Conservation (phyloP, 2,113 vertebrate species). For the Notothenia rossii region DNA sequence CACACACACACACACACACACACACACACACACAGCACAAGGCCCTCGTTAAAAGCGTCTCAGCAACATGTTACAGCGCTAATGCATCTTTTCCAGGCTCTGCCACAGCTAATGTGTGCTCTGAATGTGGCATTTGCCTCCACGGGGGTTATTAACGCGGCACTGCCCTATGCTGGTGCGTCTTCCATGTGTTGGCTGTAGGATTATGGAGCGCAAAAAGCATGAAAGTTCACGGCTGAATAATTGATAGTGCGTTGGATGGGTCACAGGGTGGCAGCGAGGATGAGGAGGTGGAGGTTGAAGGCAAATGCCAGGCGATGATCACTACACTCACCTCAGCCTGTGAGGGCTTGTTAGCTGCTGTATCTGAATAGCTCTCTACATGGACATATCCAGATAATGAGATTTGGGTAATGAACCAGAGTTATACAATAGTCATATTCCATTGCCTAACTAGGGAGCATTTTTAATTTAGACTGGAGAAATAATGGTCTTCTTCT, state of each 20-base stretch:
- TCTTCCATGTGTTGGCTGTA: constrained; percentile 38
- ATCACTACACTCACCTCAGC: constrained; percentile 60
- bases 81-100: constrained; percentile 38
- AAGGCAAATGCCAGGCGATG: constrained; percentile 72
- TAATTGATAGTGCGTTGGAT: constrained; percentile 80
- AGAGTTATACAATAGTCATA: constrained; percentile 63
- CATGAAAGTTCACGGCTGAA: constrained; percentile 83
- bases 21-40: constrained; percentile 36
- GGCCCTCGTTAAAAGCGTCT: constrained; percentile 58
- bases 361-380: constrained; percentile 51
- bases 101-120: constrained; percentile 43
- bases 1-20: neutral
- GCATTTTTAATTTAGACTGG: constrained; percentile 66
- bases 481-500: constrained; percentile 59
- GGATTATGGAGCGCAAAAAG: constrained; percentile 40
- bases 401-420: constrained; percentile 75
- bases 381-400: constrained; percentile 62
- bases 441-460: constrained; percentile 59
- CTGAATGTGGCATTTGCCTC: constrained; percentile 43
- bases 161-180: constrained; percentile 5
- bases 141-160: constrained; percentile 44
- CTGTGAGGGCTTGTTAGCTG: constrained; percentile 73
- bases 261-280: constrained; percentile 62
- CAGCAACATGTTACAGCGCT: constrained; percentile 47
- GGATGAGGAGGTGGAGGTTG: constrained; percentile 63